A percentile compares a stretch with the other conserved stretches of the same genome.
These are phyloP conservation scores for Lacanobia oleracea DNA, from an alignment of 2,888 invertebrate genomes.

Conservation along the genomic window DNA sequence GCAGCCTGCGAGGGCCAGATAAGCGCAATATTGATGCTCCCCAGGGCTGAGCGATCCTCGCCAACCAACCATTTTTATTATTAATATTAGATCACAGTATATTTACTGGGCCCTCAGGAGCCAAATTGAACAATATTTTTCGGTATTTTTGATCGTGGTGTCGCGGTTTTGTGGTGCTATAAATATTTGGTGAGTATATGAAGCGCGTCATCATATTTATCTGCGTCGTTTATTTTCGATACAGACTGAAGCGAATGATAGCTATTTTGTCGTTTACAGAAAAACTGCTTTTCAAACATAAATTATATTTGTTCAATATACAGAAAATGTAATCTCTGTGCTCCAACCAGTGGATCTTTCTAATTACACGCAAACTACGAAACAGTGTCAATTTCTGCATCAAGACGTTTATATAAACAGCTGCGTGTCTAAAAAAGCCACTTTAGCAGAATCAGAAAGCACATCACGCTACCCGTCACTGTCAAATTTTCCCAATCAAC, in stretches of 20 bases:
- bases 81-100: conserved; percentile 66
- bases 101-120: conserved; percentile 61
- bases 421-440: too few relatives aligned
- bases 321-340: too few relatives aligned
- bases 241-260: conserved; percentile 1
- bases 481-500: too few relatives aligned
- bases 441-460: too few relatives aligned
- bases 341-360: too few relatives aligned
- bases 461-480: too few relatives aligned
- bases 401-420: neutral
- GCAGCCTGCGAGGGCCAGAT: conserved; percentile 67
- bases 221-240: conserved; percentile 38
- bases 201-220: conserved; percentile 41
- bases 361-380: too few relatives aligned
- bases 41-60: conserved; percentile 72
- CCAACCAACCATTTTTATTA: conserved; percentile 72
- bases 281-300: neutral
- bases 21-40: conserved; percentile 76
- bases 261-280: neutral
- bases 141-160: conserved; percentile 44
- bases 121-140: conserved; percentile 65
- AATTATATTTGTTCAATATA: too few relatives aligned
- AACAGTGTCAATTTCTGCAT: neutral
- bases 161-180: conserved; percentile 38
- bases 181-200: conserved; percentile 42